phyloP scores from a whole-genome alignment of 2,888 invertebrate genomes.

The Copidosoma aretas region DNA sequence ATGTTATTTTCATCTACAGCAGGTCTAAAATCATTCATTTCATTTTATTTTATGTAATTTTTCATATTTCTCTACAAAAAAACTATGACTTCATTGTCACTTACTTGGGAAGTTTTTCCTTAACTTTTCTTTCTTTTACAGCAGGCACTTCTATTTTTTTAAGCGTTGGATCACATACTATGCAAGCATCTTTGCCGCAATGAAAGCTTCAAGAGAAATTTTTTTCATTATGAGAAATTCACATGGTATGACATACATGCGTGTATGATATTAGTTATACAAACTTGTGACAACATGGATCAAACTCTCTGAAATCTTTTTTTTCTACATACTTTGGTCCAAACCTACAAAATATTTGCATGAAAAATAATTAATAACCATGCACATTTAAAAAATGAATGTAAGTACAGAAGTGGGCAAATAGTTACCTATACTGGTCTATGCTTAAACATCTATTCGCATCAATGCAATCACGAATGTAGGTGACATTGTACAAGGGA shows the following conservation, averaged over 20 bases:
- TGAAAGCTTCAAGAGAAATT: constrained; percentile 32
- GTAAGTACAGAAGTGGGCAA: neutral
- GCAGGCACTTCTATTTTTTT: neutral
- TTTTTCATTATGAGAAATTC: neutral
- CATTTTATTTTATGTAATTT: neutral
- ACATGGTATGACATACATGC: no score
- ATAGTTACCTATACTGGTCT: constrained; percentile 34
- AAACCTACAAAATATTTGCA: constrained; percentile 25
- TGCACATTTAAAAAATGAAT: neutral
- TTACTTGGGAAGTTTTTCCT: no score
- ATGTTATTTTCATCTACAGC: neutral
- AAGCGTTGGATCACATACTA: constrained; percentile 31
- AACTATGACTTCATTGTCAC: neutral
- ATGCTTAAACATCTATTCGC: constrained; percentile 37
- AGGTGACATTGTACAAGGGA: constrained; percentile 33
- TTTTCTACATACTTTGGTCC: constrained; percentile 26
- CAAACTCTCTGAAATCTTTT: constrained; percentile 31
- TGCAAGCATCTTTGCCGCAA: constrained; percentile 25
- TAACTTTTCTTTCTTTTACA: no score
- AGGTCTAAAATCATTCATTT: neutral
- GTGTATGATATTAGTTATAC: constrained; percentile 1
- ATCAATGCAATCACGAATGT: constrained; percentile 37
- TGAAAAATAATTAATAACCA: neutral
- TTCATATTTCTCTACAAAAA: neutral
- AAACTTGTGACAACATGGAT: constrained; percentile 36